phyloP scores from a whole-genome alignment of 2,113 vertebrate genomes.

The Egretta garzetta region DNA sequence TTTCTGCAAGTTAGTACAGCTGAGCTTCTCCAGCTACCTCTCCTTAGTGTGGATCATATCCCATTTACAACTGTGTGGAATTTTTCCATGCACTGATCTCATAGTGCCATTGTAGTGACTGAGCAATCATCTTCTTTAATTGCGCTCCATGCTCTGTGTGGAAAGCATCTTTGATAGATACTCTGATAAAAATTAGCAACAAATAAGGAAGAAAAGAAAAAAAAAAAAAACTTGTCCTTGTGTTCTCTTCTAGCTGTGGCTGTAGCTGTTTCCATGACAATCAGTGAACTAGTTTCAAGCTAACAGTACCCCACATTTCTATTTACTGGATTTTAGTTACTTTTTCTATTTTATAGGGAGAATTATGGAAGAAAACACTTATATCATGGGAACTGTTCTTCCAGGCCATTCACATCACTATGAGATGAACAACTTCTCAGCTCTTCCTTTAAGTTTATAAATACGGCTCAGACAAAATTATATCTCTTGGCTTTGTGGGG shows the following conservation, averaged over 20 bases:
- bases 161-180: neutral
- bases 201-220: neutral
- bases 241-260: neutral
- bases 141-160: neutral
- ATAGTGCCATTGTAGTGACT: neutral
- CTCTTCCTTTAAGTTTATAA: neutral
- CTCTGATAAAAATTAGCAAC: neutral
- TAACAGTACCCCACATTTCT: neutral
- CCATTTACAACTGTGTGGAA: neutral
- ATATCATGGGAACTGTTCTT: neutral
- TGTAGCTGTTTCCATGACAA: neutral
- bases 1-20: neutral
- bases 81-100: neutral
- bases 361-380: neutral
- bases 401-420: neutral
- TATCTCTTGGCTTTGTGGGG: neutral
- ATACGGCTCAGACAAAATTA: neutral
- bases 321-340: neutral
- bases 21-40: neutral
- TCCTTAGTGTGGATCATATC: neutral
- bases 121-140: neutral
- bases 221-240: too few species aligned
- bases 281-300: neutral
- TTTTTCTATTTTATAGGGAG: neutral
- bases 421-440: neutral